Percentiles rank a stretch among this genome's conserved stretches.
These are phyloP conservation scores for Reticulitermes speratus DNA, from an alignment of 1,140 invertebrate genomes.

Conservation along the genomic window DNA sequence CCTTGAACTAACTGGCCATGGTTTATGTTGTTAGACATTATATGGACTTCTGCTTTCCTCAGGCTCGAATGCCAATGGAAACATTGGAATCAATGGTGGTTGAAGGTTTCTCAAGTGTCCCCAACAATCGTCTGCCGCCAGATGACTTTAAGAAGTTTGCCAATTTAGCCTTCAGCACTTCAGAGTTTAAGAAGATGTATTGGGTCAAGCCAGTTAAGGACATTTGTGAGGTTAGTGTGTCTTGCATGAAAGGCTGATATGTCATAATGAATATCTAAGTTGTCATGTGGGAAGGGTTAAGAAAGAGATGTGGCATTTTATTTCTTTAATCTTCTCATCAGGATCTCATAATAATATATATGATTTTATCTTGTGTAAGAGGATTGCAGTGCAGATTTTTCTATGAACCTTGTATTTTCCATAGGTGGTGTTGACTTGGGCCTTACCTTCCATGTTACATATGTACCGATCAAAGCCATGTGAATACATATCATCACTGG, in stretches of 20 bases:
- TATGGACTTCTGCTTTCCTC: slow-evolving; percentile 21
- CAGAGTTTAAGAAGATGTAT: slow-evolving; percentile 70
- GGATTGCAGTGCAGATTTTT: background rate
- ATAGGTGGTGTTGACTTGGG: slow-evolving; percentile 76
- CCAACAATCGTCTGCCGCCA: slow-evolving; percentile 59
- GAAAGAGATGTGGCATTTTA: too few relatives aligned
- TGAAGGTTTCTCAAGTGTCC: slow-evolving; percentile 62
- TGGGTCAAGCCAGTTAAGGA: slow-evolving; percentile 80
- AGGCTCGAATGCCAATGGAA: slow-evolving; percentile 76
- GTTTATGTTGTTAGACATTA: too few relatives aligned
- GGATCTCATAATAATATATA: too few relatives aligned
- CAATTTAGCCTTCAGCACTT: slow-evolving; percentile 57
- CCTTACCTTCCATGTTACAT: slow-evolving; percentile 69
- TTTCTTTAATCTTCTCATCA: too few relatives aligned
- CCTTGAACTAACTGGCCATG: too few relatives aligned
- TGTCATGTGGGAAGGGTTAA: too few relatives aligned
- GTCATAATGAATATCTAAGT: too few relatives aligned
- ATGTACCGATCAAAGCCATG: slow-evolving; percentile 76
- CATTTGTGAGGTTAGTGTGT: slow-evolving; percentile 55
- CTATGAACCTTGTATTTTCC: slow-evolving; percentile 36
- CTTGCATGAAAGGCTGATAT: background rate
- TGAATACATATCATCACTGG: slow-evolving; percentile 75
- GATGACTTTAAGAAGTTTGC: slow-evolving; percentile 58
- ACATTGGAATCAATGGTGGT: slow-evolving; percentile 68
- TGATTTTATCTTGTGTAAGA: too few relatives aligned